phyloP scores from a whole-genome alignment of 2,888 invertebrate species.

The Chamaedrilus cognettii region DNA sequence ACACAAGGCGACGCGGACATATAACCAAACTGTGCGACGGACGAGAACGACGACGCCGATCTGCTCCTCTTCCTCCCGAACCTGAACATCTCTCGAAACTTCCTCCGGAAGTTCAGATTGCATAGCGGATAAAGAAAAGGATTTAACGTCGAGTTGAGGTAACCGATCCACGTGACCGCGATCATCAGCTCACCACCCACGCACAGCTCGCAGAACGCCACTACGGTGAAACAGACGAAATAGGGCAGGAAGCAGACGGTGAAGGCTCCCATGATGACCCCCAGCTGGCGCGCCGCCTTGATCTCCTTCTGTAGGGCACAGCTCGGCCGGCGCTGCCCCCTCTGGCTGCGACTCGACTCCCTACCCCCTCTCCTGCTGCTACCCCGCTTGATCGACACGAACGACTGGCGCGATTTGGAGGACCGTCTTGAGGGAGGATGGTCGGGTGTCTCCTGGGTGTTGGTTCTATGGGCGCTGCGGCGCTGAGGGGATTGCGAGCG shows the following conservation, averaged over 20 bases:
- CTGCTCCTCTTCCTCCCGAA: slow-evolving; percentile 4
- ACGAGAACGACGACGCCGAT: too few relatives aligned
- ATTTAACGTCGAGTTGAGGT: slow-evolving; percentile 63
- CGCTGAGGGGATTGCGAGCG: background rate
- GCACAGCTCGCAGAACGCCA: slow-evolving; percentile 63
- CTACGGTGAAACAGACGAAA: slow-evolving; percentile 65
- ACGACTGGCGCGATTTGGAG: background rate
- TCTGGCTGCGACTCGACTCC: background rate
- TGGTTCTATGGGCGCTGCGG: too few relatives aligned
- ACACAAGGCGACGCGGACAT: too few relatives aligned
- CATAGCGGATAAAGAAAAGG: slow-evolving; percentile 63
- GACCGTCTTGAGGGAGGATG: background rate
- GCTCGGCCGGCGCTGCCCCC: slow-evolving; percentile 17
- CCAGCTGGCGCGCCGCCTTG: slow-evolving; percentile 66
- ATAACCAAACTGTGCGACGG: too few relatives aligned
- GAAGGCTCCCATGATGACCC: slow-evolving; percentile 67
- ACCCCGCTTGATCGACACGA: background rate
- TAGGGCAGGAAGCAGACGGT: slow-evolving; percentile 67
- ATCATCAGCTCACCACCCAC: slow-evolving; percentile 59
- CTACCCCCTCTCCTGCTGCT: background rate
- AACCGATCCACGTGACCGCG: slow-evolving; percentile 63
- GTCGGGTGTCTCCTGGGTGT: background rate
- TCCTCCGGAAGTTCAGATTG: slow-evolving; percentile 62
- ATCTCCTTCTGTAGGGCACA: slow-evolving; percentile 53
- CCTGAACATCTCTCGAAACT: slow-evolving; percentile 52